A percentile compares a stretch with the other conserved stretches of the same genome.
Evolutionary conservation across 2,888 invertebrate species (phyloP).

Genomic region (Ischnura elegans): DNA sequence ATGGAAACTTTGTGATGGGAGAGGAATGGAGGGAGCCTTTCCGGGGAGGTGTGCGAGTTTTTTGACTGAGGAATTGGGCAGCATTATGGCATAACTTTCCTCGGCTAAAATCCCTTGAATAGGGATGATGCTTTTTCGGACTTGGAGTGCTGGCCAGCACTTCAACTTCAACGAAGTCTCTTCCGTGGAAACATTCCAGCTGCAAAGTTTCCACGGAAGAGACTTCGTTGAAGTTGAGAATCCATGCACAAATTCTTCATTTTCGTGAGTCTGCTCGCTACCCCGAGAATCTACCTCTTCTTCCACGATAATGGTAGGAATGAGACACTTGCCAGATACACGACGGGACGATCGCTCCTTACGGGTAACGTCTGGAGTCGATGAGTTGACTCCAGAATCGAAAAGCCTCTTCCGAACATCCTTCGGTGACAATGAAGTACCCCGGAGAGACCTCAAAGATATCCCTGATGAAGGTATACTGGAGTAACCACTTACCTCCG

Average conservation of each 20-base stretch:
- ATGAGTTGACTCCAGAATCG: neutral
- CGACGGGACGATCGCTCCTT: neutral
- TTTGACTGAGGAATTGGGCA: neutral
- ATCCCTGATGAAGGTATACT: conserved; percentile 18
- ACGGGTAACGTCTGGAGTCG: conserved; percentile 5
- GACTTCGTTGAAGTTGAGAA: conserved; percentile 3
- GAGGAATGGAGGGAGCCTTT: neutral
- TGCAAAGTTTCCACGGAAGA: neutral
- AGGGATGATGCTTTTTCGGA: conserved; percentile 28
- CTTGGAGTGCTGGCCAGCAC: neutral
- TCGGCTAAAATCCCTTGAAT: neutral
- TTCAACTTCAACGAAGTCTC: neutral
- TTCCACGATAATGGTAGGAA: neutral
- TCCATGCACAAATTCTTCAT: neutral
- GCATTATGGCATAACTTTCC: neutral
- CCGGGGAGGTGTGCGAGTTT: conserved; percentile 32
- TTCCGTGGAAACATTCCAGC: neutral
- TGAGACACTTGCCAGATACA: neutral
- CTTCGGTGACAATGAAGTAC: conserved; percentile 5
- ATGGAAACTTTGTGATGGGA: neutral
- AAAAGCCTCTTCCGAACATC: conserved; percentile 50
- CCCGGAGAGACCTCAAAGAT: neutral
- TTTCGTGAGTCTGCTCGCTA: neutral
- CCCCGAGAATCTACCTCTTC: neutral
- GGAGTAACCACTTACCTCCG: conserved; percentile 47